Percentiles rank a stretch among this genome's conserved stretches.
These are phyloP conservation scores for Drosophila takahashii DNA, from an alignment of 1,140 invertebrate species.

Conservation along the genomic window DNA sequence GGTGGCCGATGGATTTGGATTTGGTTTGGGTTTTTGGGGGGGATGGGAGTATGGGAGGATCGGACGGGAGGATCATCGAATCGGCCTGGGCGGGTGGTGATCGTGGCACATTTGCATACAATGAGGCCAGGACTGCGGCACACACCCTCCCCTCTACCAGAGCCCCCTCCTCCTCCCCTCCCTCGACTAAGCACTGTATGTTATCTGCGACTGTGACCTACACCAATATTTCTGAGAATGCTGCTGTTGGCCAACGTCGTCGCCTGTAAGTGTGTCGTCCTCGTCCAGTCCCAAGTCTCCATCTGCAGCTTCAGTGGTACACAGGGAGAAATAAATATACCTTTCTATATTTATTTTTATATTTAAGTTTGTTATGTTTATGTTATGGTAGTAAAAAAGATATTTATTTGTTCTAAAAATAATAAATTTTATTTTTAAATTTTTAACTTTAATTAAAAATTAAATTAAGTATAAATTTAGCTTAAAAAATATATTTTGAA, in stretches of 20 bases:
- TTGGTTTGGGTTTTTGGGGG: not conserved
- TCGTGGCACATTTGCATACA: constrained; percentile 85
- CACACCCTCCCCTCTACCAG: constrained; percentile 15
- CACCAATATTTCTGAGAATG: constrained; percentile 85
- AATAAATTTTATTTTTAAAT: too few species aligned
- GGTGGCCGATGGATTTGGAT: constrained; percentile 23
- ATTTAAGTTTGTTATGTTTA: too few species aligned
- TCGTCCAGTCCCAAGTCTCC: constrained; percentile 62
- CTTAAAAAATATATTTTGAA: too few species aligned
- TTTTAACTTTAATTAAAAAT: too few species aligned
- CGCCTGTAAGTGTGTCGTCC: constrained; percentile 81
- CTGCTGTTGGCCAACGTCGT: constrained; percentile 76
- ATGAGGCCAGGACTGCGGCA: constrained; percentile 73
- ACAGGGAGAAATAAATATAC: not conserved
- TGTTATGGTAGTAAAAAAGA: too few species aligned
- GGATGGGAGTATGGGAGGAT: not conserved
- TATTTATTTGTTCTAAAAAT: too few species aligned
- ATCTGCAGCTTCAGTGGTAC: constrained; percentile 11
- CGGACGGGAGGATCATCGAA: constrained; percentile 41
- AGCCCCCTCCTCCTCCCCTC: constrained; percentile 4
- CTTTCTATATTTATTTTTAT: not conserved
- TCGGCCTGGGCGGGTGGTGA: constrained; percentile 75
- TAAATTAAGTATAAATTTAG: too few species aligned
- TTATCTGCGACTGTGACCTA: constrained; percentile 85
- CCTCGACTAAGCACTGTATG: constrained; percentile 52